phyloP scores from a whole-genome alignment of 2,888 invertebrate genomes.

The Synergus gifuensis region DNA sequence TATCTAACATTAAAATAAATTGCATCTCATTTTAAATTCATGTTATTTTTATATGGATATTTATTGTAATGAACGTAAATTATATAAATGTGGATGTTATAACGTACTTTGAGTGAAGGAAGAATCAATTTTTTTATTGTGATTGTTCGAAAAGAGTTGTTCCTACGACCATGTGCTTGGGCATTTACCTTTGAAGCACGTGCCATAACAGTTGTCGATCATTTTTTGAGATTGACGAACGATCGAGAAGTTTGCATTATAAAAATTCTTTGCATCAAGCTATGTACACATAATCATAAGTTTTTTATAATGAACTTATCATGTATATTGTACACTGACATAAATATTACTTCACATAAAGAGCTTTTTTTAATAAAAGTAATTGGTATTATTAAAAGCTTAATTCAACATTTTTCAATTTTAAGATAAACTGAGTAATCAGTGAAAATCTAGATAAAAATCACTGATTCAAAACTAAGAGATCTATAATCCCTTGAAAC shows the following conservation, averaged over 20 bases:
- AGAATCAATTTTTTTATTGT: background rate
- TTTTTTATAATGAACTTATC: too few species aligned
- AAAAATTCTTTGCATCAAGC: conserved; percentile 34
- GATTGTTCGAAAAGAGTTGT: background rate
- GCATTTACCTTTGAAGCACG: conserved; percentile 52
- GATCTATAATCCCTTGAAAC: background rate
- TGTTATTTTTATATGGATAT: background rate
- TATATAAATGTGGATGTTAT: too few species aligned
- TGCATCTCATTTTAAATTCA: background rate
- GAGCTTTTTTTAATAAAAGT: too few species aligned
- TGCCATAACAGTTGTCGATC: conserved; percentile 53
- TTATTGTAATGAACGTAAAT: too few species aligned
- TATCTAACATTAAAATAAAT: background rate
- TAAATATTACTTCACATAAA: background rate
- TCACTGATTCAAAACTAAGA: too few species aligned
- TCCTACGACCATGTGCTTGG: conserved; percentile 14
- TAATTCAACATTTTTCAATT: too few species aligned
- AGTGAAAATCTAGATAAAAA: too few species aligned
- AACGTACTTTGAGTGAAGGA: background rate
- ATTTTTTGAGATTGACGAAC: conserved; percentile 36
- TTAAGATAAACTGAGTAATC: too few species aligned
- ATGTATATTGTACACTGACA: background rate
- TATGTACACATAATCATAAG: background rate
- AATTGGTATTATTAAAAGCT: too few species aligned
- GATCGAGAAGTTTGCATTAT: conserved; percentile 42